Base-by-base conservation (phyloP, 2,113 vertebrate genomes). In the Sinocyclocheilus anshuiensis region DNA sequence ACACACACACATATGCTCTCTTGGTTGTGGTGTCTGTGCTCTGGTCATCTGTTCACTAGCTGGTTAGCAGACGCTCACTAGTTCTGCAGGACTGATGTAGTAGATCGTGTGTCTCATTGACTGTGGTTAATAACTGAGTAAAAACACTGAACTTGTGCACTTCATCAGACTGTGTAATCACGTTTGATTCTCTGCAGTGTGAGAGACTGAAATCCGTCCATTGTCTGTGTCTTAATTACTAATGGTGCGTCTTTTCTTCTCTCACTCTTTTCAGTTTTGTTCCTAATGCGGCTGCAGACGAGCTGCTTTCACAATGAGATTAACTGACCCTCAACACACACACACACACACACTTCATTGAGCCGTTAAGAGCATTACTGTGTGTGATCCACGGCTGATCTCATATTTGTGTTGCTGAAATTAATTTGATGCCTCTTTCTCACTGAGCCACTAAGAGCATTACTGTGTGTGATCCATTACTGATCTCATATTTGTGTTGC, bases 291-390 rank as follows among this genome's bases (percentile, higher is more conserved):
- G 94, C 95, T 92, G 82, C 92, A 93, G 94, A 83, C 89, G 94
- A 87, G 94, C 95, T 91, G 93, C 95, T 96, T 96, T 96, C 93
- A 95, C 96, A 96, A 95, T 94, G 90, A 96, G 96, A 97, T 96
- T 96, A 96, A 93, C 95, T 95, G 75, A 77, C 95, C 92, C 76
- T 36, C 67, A 13, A 84, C 89, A 76, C 55, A 45, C 86, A 69
- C 83, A 83, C 59, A 18, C 50, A 53, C 50, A 20, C 53, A 79
- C 94, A 20, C 94, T 92, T 93, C 94, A 94, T 94, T 95, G 95
- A 95, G 94, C 90, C 53, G 90, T 91, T 90, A 71, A 94, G 90
- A 93, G 94, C 94, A 93, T 96, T 94, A 91, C 92, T 92, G 91
- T 94, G 93, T 93, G 95, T 92, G 92, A 95, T 95, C 94, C 91